These are phyloP conservation scores for Dromaius novaehollandiae DNA, from an alignment of 2,113 vertebrate species.

Conservation along the genomic window DNA sequence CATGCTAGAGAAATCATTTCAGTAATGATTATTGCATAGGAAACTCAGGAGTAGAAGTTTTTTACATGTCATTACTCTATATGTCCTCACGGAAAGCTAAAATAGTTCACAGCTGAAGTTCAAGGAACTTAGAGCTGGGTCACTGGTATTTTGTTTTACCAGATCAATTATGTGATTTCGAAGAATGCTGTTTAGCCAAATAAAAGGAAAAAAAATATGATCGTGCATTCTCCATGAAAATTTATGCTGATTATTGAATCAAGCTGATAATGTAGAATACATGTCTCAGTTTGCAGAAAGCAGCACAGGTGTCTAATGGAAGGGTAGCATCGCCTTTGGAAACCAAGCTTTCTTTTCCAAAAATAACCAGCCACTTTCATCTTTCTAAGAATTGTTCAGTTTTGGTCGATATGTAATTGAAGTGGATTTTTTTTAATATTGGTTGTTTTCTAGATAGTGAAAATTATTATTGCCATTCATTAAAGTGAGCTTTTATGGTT, in stretches of 20 bases:
- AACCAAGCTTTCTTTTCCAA: neutral
- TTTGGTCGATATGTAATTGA: neutral
- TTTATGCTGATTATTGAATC: no score
- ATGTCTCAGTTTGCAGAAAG: neutral
- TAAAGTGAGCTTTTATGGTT: neutral
- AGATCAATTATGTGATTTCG: neutral
- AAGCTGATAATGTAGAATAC: neutral
- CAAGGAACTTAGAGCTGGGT: rapidly evolving
- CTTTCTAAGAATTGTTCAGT: neutral
- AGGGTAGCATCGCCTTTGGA: neutral
- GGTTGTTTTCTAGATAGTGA: neutral
- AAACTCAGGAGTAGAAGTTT: neutral
- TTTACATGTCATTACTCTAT: neutral
- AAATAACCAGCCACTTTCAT: neutral
- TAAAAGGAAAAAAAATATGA: neutral
- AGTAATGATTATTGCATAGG: neutral
- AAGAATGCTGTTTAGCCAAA: rapidly evolving
- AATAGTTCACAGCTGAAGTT: neutral
- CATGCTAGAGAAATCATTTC: neutral
- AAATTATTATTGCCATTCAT: neutral
- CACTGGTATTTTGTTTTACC: neutral
- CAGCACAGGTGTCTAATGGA: neutral
- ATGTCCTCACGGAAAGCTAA: neutral
- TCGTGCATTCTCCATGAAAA: neutral
- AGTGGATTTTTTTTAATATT: neutral